Evolutionary conservation across 2,888 invertebrate genomes (phyloP), one percentile per base, ranked within the genome.

Genomic region (Merodon equestris): DNA sequence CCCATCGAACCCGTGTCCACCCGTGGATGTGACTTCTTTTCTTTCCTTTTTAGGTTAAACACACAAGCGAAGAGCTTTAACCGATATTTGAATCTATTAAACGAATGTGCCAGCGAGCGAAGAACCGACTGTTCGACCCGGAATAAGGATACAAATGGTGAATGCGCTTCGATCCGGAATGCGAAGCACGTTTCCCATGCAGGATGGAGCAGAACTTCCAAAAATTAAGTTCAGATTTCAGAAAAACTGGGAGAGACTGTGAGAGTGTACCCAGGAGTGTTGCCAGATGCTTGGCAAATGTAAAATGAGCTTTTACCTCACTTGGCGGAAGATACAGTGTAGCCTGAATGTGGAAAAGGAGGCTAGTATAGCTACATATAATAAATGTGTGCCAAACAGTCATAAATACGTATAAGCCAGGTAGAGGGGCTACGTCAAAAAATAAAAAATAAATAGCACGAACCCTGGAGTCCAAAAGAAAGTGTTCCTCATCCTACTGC

Each of bases 51-150:
- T 9, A 34, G 19, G 45, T 58, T 36, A 5, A 40, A 53, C 7
- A 77, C 57, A 77, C 61, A 72, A 68, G 66, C 45, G 66, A 48
- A 61, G 54, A 77, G 77, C 77, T 77, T 77, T 77, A 77, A 47
- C 66, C 72, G 72, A 77, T 77, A 72, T 77, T 63, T 68, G 53
- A 67, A 63, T 73, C 71, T 53, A 63, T 63, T 44, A 67, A 72
- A 72, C 63, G 53, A 27, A 7, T 27, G 7, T 7, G 27, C 27
- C 27, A 27, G 7, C 27, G 27, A 27, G n/a, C n/a, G n/a, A n/a
- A n/a, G n/a, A n/a, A n/a, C 27, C 27, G 27, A 27, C 27, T 7
- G 27, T 27, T 4, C 27, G 7, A 58, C 42, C 42, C 48, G 19
- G 53, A 44, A 50, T 57, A 45, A 50, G 71, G 63, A 63, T 57